Evolutionary conservation across 2,113 vertebrate species (phyloP), one percentile per base, ranked within the genome.

Genomic region (Felis catus): DNA sequence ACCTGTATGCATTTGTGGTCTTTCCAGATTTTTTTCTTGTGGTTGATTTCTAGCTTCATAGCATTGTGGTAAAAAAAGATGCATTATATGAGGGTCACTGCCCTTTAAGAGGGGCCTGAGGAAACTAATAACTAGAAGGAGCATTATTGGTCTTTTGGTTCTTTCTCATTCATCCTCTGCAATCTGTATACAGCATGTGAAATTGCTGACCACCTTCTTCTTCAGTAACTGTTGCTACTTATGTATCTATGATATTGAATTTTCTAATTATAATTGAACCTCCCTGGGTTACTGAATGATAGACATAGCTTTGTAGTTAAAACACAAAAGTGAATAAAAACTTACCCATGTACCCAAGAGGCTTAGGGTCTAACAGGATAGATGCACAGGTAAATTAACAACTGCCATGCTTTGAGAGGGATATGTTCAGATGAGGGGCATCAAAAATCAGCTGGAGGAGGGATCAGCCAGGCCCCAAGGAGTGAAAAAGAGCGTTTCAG

Each of bases 291-390:
- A 74, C 39, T 79, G n/a, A 95, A 65, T 76, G 18, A 80, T 0
- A 53, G 41, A 23, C 4, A 86, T 11, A 81, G 31, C 11, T 58
- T 85, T 11, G 1, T 70, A 79, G 68, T 48, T 94, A 61, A 81
- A 95, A 68, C 58, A 90, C 21, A 66, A 78, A 91, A 65, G 63
- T 68, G 14, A 94, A 76, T 53, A 94, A 90, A 95, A 93, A 65
- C 23, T 63, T 36, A 74, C 13, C 8, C 18, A 83, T 1, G 3
- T 21, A 29, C 6, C 15, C 53, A 74, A 65, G 23, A 88, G 63
- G 12, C 3, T 61, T 29, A 74, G 5, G 61, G n/a, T 82, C 33
- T 83, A 71, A 90, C 21, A 39, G 10, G 29, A 5, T 33, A 76
- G 29, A 71, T 15, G 39, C 7, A 53, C 13, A 82, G 5, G 16